Base-by-base conservation (phyloP, 2,888 invertebrate genomes). In the Drosophila buzzatii region DNA sequence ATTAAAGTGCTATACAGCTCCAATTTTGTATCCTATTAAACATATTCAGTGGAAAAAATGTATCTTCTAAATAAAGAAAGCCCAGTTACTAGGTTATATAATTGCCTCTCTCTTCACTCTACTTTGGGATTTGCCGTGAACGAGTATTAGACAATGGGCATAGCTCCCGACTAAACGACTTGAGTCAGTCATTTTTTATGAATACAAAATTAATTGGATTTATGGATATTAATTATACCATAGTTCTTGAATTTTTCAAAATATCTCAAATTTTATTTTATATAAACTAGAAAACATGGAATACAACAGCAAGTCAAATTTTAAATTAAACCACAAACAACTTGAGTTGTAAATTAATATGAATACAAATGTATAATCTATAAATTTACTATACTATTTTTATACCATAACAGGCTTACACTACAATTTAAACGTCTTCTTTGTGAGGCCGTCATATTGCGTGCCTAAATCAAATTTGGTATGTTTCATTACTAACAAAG, bases 391-490 rank as follows among this genome's bases (percentile, higher is more conserved):
- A 39, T 16, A 39, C 39, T 14, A 27, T 27, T 27, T 27, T 6
- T 27, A 2, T 7, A 49, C 33, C n/a, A 1, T 18, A 33, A 18
- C 5, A 7, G 18, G 7, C 6, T 51, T 51, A 7, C 33, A 18
- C 20, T 35, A 35, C 33, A 18, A 51, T 51, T 10, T 2, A 37
- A 37, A 27, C 23, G 31, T n/a, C 56, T 39, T 9, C 23, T 23
- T 6, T 6, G 44, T 7, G 9, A 55, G 20, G 5, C 8, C 12
- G 23, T 7, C 31, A 7, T 42, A 57, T 81, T 73, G 69, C 80
- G 69, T 79, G 79, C 65, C 37, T 7, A 83, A 69, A 57, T 64
- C 70, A 16, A 67, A 45, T 57, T 77, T 53, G 1, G 52, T 16
- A 10, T 53, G 35, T 53, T 37, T 37, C 37, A 37, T 37, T n/a